Evolutionary conservation across 2,888 invertebrate species (phyloP), one percentile per base, ranked within the genome.

Genomic region (Campoplex capitator): DNA sequence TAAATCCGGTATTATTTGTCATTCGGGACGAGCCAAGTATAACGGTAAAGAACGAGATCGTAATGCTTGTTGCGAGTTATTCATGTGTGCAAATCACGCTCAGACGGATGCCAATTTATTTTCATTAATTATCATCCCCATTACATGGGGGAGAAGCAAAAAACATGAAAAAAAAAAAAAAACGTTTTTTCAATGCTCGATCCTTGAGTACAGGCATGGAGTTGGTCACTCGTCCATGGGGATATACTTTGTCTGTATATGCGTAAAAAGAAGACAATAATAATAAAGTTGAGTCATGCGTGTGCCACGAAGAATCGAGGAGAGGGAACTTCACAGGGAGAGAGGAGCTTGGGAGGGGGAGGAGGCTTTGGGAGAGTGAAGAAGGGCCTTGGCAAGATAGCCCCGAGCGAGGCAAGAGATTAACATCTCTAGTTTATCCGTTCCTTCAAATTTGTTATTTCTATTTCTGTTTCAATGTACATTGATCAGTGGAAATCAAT

Each of bases 381-480:
- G 90, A 91, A 91, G 93, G 93, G 91, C 94, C 94, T 94, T 94
- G 94, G 90, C 92, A 91, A 68, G 74, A 85, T 89, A 90, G 93
- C 94, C 94, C 92, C 92, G 92, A 93, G 93, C 93, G 94, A 94
- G 93, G 93, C 92, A 70, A 91, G 92, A 91, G 90, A 92, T 91
- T 90, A 89, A 90, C 88, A 86, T 89, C 91, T 87, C 86, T 62
- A 32, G 75, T 67, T 56, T 68, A 51, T 42, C 51, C 79, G 65
- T 79, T 71, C 70, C 65, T 86, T 73, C 75, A 78, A 81, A 79
- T 83, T 78, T 80, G 83, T 83, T 88, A 70, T 81, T 71, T 82
- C 42, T 48, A 42, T 70, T 71, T 65, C 65, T 58, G 18, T 74
- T 71, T n/a, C 9, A 13, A 58, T 23, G n/a, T 11, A n/a, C 8